phyloP scores from a whole-genome alignment of 2,113 vertebrate genomes.

The Ptilonorhynchus violaceus region DNA sequence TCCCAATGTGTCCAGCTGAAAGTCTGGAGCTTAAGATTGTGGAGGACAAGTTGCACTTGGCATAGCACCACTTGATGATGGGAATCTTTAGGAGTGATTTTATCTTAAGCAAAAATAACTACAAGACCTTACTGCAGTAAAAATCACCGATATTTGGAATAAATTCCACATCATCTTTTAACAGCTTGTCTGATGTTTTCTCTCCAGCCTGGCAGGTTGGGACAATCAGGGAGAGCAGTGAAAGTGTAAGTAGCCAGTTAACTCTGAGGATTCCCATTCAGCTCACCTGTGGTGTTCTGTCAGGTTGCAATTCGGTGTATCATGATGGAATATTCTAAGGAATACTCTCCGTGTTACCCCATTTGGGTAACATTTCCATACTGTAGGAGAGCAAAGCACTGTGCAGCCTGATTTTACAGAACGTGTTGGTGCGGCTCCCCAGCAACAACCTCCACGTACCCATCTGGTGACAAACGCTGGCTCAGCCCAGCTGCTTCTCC shows the following conservation, averaged over 20 bases:
- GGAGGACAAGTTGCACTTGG: not conserved
- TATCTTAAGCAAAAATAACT: not conserved
- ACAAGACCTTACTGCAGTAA: not conserved
- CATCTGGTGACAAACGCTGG: not conserved
- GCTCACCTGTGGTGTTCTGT: not conserved
- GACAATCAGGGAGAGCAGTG: not conserved
- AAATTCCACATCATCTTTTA: not conserved
- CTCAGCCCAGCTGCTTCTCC: not conserved
- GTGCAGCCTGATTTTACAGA: not conserved
- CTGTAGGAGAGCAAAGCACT: not conserved
- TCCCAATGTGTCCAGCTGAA: not conserved
- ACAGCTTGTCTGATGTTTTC: not conserved
- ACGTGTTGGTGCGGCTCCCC: not conserved
- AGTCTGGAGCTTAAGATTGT: not conserved
- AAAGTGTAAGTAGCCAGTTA: not conserved
- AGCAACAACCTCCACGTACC: not conserved
- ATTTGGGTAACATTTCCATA: not conserved
- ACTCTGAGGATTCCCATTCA: not conserved
- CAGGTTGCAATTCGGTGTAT: not conserved
- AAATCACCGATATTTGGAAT: not conserved
- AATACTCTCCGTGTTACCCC: not conserved
- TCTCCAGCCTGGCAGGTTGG: not conserved
- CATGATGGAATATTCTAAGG: not conserved
- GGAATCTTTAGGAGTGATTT: not conserved
- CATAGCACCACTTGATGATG: accelerated